Evolutionary conservation across 2,113 vertebrate genomes (phyloP).

Genomic region (Alouatta palliata): DNA sequence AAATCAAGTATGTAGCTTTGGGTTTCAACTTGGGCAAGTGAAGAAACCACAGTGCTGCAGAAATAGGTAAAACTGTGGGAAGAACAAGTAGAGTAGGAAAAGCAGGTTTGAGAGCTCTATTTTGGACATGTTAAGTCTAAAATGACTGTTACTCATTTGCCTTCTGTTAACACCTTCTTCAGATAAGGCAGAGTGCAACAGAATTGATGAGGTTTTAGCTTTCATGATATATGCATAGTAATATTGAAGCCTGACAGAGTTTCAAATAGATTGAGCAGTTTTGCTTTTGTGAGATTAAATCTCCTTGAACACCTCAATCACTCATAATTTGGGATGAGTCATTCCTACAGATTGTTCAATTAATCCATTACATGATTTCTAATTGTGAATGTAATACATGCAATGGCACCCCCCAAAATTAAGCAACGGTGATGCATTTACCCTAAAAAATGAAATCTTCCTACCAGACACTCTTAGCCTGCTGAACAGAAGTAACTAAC

Average conservation of each 20-base stretch:
- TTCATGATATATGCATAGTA: not conserved
- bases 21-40: not conserved
- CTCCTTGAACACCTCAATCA: not conserved
- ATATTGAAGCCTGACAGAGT: not conserved
- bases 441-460: conserved; percentile 10
- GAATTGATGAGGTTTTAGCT: not conserved
- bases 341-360: conserved; percentile 15
- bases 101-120: not conserved
- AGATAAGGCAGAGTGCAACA: not conserved
- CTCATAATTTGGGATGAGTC: not conserved
- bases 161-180: conserved; percentile 17
- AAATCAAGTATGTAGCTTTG: not conserved
- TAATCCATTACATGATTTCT: conserved; percentile 35
- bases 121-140: not conserved
- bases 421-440: not conserved
- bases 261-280: not conserved
- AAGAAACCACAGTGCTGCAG: not conserved
- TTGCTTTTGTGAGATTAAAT: conserved; percentile 11
- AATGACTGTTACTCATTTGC: not conserved
- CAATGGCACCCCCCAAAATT: not conserved
- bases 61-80: not conserved
- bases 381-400: conserved; percentile 27
- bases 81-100: not conserved
- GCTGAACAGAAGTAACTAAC: not conserved
- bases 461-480: not conserved